These are phyloP conservation scores for Sesia apiformis DNA, from an alignment of 2,888 invertebrate genomes.

Conservation along the genomic window DNA sequence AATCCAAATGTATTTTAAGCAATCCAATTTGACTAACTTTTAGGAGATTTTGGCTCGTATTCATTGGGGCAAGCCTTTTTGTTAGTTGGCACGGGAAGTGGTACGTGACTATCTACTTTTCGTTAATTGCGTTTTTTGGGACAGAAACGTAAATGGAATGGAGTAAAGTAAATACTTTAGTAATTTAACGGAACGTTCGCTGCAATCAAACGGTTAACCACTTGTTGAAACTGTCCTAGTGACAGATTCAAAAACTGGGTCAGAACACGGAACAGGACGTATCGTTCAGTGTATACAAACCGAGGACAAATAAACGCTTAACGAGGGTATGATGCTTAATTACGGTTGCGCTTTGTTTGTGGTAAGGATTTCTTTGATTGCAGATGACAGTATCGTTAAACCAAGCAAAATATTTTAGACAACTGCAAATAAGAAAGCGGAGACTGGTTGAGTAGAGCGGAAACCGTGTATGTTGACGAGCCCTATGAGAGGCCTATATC, in stretches of 20 bases:
- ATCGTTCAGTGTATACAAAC: neutral
- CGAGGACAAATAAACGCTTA: neutral
- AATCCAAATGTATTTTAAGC: neutral
- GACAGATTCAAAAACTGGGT: conserved; percentile 12
- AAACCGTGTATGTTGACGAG: too few relatives aligned
- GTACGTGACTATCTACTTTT: conserved; percentile 6
- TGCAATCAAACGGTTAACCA: conserved; percentile 11
- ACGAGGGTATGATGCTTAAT: neutral
- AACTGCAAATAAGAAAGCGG: too few relatives aligned
- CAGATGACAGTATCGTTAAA: neutral
- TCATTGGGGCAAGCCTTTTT: conserved; percentile 1
- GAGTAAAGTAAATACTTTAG: neutral
- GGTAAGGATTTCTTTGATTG: neutral
- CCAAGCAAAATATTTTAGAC: too few relatives aligned
- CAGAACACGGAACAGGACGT: conserved; percentile 4
- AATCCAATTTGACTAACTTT: conserved; percentile 1
- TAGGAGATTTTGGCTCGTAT: conserved; percentile 1
- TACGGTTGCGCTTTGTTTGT: neutral
- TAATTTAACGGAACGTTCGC: conserved; percentile 3
- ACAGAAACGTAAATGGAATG: neutral
- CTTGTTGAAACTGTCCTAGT: conserved; percentile 20
- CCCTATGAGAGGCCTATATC: too few relatives aligned
- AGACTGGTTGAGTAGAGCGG: too few relatives aligned
- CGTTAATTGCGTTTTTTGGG: conserved; percentile 9
- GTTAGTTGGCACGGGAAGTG: conserved; percentile 7